These are phyloP conservation scores for Emydocephalus ijimae DNA, from an alignment of 2,113 vertebrate genomes.

Conservation along the genomic window DNA sequence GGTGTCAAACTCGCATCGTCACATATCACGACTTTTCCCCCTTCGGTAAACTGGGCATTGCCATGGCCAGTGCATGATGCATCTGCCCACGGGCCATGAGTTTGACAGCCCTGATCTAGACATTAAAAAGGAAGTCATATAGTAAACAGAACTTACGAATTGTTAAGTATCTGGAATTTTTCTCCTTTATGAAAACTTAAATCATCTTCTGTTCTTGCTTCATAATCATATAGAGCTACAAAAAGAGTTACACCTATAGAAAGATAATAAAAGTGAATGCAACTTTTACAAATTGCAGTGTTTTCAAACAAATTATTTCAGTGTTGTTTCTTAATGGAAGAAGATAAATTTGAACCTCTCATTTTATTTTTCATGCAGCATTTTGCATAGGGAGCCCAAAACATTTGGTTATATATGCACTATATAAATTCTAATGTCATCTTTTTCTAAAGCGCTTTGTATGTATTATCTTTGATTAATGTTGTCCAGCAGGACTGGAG, in stretches of 20 bases:
- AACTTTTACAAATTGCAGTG: background rate
- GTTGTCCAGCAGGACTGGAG: background rate
- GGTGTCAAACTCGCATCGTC: too few relatives aligned
- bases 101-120: too few relatives aligned
- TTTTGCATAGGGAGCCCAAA: background rate
- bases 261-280: constrained; percentile 37
- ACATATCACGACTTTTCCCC: too few relatives aligned
- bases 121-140: background rate
- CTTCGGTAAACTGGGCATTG: too few relatives aligned
- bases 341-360: background rate
- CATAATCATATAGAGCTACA: constrained; percentile 97
- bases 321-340: background rate
- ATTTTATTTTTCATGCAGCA: background rate
- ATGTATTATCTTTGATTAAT: background rate
- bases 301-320: background rate
- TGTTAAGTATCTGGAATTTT: constrained; percentile 96
- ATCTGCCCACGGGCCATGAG: too few relatives aligned
- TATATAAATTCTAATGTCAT: background rate
- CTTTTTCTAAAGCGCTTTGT: background rate
- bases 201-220: constrained; percentile 95
- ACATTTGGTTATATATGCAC: background rate
- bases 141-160: constrained; percentile 84
- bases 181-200: constrained; percentile 98
- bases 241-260: constrained; percentile 92
- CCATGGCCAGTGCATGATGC: too few relatives aligned